Evolutionary conservation across 1,140 invertebrate species (phyloP), one percentile per base, ranked within the genome.

Genomic region (Panonychus citri): DNA sequence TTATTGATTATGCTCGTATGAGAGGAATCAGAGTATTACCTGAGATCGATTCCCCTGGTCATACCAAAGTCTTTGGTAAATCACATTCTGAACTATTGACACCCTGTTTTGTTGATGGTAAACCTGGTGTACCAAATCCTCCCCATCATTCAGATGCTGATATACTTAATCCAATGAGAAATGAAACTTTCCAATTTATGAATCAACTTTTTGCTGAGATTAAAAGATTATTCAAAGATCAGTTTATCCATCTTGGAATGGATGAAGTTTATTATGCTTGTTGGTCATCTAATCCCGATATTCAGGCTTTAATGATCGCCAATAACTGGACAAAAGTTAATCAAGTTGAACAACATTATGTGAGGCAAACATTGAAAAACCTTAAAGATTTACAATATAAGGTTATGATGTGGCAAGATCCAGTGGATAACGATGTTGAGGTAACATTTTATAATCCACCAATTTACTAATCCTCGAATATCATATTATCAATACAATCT

Each of bases 191-290:
- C 66, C 65, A 70, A 10, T 80, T 87, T 62, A 60, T 90, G 21
- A 62, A 70, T 27, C 70, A 74, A 4, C 72, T 91, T 12, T 78
- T 87, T 58, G 62, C 66, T 1, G 85, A 90, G 71, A 71, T 85
- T 3, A 68, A 72, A 13, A 50, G 67, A 0, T 65, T 78, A 28
- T 88, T 91, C 66, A 76, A 76, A 1, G 86, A 90, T 61, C 68
- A 75, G 59, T 87, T 81, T 66, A 64, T 89, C 30, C 87, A 91
- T 70, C 65, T 90, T 1, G 90, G 90, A 24, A 88, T 87, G 2
- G 89, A 96, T 69, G 90, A 96, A 73, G 86, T 94, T 1, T 75
- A 73, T 34, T 81, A 82, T 63, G 70, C 75, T 51, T 96, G 90
- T 65, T 95, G 89, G 85, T 50, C 71, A 55, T 80, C 76, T 51